Evolutionary conservation across 2,113 vertebrate species (phyloP), one percentile per base, ranked within the genome.

Genomic region (Myiopsitta monachus): DNA sequence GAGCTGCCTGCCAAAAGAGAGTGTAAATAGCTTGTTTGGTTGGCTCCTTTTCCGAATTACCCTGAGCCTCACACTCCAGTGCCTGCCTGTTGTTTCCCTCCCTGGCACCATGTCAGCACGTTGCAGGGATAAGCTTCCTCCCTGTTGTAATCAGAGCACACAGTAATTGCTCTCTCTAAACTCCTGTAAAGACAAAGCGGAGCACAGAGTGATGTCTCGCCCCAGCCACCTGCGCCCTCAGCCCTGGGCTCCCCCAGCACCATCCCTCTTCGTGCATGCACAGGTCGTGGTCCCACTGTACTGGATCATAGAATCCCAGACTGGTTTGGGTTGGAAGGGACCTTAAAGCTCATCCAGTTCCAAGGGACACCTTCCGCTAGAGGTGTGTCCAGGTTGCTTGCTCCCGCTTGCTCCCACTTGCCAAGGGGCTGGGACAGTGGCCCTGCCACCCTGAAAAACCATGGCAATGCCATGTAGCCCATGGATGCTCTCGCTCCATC

Each of bases 1-100:
- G 63, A 91, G 46, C 84, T 67, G 87, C 52, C 79, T 94, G 95
- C 94, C 92, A 93, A 67, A 92, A 76, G 52, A 75, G 47, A 88
- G 88, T 85, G 95, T 93, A 92, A 94, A 96, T 96, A 85, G 95
- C 94, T 92, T 87, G 93, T 93, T 92, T 84, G 89, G 68, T 94
- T 87, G 94, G 94, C 86, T 95, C 94, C 91, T 88, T 90, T 76
- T 84, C 85, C 90, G 85, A 88, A 96, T 89, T 83, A 80, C 83
- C 88, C 91, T 4, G 80, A 5, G 26, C 92, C 83, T 76, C 93
- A 46, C 96, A 51, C 72, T 66, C 89, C 91, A 44, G 78, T 6
- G 59, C 68, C 86, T 13, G 83, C 91, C 81, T 59, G 63, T 92
- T 80, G 88, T 82, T 95, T 38, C 85, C 62, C 86, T 77, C 12